These are phyloP conservation scores for Leucoraja ocellata DNA, from an alignment of 2,797 vertebrate genomes.

Conservation along the genomic window DNA sequence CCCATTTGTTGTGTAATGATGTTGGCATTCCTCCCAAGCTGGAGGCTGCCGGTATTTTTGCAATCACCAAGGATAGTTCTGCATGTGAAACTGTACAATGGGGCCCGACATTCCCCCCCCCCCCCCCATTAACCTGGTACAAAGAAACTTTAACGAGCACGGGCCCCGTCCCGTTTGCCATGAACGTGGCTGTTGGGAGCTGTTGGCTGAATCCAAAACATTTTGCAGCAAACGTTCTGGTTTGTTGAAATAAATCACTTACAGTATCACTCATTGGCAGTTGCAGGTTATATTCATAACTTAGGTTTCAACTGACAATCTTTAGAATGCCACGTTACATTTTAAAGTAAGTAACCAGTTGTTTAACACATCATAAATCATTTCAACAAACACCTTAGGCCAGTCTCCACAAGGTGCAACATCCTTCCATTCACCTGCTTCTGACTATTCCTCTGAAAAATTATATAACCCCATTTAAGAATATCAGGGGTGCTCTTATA, in stretches of 20 bases:
- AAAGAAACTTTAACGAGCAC: neutral
- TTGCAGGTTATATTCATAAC: neutral
- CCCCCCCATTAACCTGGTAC: neutral
- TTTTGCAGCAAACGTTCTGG: neutral
- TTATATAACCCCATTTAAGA: neutral
- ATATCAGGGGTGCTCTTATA: neutral
- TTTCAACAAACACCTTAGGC: neutral
- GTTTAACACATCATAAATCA: neutral
- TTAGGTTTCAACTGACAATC: neutral
- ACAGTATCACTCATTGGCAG: neutral
- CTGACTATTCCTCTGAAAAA: neutral
- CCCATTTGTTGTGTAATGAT: neutral
- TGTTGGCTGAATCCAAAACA: neutral
- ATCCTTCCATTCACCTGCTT: neutral
- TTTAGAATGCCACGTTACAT: neutral
- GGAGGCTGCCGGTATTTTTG: neutral
- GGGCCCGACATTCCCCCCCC: neutral
- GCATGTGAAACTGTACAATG: neutral
- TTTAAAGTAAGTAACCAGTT: neutral
- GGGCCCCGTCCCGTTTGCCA: neutral
- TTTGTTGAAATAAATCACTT: neutral
- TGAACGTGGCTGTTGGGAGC: neutral
- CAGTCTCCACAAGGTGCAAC: neutral
- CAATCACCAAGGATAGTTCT: constrained; percentile 14
- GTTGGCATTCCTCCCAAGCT: neutral